Evolutionary conservation across 2,888 invertebrate genomes (phyloP).

Genomic region (Steinernema hermaphroditum): DNA sequence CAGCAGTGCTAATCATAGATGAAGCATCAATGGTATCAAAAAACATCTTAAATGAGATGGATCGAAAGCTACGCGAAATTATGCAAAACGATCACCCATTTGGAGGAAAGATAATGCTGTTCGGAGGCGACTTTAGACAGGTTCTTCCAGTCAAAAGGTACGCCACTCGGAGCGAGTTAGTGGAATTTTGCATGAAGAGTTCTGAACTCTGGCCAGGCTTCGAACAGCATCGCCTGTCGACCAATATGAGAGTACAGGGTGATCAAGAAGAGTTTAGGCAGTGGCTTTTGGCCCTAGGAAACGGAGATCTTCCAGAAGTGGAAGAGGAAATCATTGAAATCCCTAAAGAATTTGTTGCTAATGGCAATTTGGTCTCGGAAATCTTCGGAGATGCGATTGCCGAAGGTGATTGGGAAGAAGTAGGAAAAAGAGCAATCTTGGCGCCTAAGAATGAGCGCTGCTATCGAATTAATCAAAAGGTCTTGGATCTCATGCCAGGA

Average conservation of each 20-base stretch:
- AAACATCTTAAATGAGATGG: conserved; percentile 34
- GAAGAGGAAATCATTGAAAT: too few species aligned
- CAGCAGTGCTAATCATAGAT: conserved; percentile 37
- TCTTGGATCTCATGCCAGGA: too few species aligned
- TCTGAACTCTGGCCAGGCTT: conserved; percentile 36
- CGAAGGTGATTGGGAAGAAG: too few species aligned
- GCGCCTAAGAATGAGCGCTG: too few species aligned
- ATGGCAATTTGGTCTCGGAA: too few species aligned
- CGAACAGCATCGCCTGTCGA: conserved; percentile 32
- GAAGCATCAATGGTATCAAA: conserved; percentile 42
- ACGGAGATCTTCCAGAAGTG: too few species aligned
- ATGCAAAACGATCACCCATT: conserved; percentile 33
- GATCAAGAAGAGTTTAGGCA: conserved; percentile 32
- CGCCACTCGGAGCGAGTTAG: conserved; percentile 27
- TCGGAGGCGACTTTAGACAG: conserved; percentile 49
- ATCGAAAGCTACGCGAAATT: conserved; percentile 34
- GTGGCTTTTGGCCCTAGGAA: too few species aligned
- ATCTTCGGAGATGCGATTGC: too few species aligned
- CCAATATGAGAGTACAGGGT: conserved; percentile 39
- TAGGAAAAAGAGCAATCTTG: too few species aligned
- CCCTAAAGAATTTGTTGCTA: too few species aligned
- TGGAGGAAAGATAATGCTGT: conserved; percentile 40
- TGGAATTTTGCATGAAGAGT: conserved; percentile 19
- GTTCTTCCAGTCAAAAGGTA: conserved; percentile 38
- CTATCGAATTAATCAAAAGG: too few species aligned